phyloP scores from a whole-genome alignment of 1,140 invertebrate species.

The Calosoma granatense region DNA sequence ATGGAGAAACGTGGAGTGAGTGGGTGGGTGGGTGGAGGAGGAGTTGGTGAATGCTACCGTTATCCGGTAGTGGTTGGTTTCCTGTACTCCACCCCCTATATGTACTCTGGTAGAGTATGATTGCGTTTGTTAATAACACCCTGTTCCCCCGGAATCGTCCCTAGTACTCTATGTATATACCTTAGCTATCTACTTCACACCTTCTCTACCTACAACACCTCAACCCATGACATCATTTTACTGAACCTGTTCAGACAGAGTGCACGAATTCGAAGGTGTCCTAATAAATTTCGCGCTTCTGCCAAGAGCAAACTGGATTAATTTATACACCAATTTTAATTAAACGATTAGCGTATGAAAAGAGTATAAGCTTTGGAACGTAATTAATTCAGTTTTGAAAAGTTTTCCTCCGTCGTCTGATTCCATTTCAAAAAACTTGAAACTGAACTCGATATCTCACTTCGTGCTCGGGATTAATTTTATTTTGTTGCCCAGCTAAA shows the following conservation, averaged over 20 bases:
- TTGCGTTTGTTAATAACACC: not conserved
- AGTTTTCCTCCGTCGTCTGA: slow-evolving; percentile 6
- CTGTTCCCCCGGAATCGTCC: no score
- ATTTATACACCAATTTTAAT: slow-evolving; percentile 18
- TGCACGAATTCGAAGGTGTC: not conserved
- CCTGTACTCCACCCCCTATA: not conserved
- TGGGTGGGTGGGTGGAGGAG: no score
- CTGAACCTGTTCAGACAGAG: no score
- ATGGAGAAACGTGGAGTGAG: no score
- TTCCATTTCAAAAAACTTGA: slow-evolving; percentile 6
- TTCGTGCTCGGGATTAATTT: not conserved
- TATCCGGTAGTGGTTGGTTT: not conserved
- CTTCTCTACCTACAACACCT: no score
- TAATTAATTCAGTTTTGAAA: slow-evolving; percentile 15
- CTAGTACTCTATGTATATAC: no score
- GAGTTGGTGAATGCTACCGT: no score
- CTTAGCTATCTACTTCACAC: no score
- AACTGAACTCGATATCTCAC: slow-evolving; percentile 1
- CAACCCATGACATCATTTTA: no score
- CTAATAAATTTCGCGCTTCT: slow-evolving; percentile 14
- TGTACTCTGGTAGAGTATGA: not conserved
- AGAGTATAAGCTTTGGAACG: slow-evolving; percentile 13
- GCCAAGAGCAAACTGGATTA: slow-evolving; percentile 15
- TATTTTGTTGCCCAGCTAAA: not conserved
- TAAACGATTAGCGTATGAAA: slow-evolving; percentile 19